Evolutionary conservation across 2,888 invertebrate genomes (phyloP).

Genomic region (Tipula confusa): DNA sequence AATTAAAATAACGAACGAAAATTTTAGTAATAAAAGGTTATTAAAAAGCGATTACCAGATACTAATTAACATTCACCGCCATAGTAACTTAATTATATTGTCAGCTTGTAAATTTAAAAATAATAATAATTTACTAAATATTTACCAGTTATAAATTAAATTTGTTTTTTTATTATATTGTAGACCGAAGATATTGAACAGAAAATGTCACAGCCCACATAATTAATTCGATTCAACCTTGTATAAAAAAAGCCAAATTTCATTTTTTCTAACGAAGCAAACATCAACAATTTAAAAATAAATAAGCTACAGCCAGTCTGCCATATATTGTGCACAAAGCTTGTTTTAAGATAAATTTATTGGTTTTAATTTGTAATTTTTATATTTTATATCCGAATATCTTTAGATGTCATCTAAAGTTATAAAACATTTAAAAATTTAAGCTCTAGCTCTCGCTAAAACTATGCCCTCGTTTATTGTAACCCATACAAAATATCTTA

Average conservation of each 20-base stretch:
- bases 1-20: no score
- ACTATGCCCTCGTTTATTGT: neutral
- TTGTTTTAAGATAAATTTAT: neutral
- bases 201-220: neutral
- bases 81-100: neutral
- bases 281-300: neutral
- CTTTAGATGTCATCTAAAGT: no score
- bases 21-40: no score
- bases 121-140: neutral
- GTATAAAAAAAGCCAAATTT: neutral
- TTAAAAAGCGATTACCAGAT: neutral
- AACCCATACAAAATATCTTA: no score
- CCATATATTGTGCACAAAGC: neutral
- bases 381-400: neutral
- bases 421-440: no score
- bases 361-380: neutral
- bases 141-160: neutral
- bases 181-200: neutral
- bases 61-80: neutral
- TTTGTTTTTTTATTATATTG: neutral
- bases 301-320: neutral
- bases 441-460: no score
- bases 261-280: neutral
- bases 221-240: neutral
- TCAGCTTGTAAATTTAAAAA: neutral